A percentile compares a stretch with the other conserved stretches of the same genome.
These are phyloP conservation scores for Mesocricetus auratus DNA, from an alignment of 2,113 vertebrate genomes.

Conservation along the genomic window DNA sequence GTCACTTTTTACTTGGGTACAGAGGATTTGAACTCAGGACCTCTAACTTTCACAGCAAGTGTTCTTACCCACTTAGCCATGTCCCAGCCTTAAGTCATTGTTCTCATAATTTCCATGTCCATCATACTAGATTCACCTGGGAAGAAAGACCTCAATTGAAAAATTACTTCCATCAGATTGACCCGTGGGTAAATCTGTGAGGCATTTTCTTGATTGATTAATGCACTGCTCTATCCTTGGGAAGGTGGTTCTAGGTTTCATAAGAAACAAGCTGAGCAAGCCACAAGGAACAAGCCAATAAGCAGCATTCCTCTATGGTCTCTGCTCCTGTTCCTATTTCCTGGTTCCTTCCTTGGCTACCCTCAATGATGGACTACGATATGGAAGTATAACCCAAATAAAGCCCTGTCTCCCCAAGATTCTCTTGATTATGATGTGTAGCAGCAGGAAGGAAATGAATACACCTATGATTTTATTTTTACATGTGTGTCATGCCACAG, in stretches of 20 bases:
- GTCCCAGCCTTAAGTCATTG: constrained; percentile 8
- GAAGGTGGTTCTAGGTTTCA: neutral
- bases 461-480: neutral
- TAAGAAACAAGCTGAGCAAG: neutral
- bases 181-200: neutral
- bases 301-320: too few relatives aligned
- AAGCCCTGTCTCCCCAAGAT: neutral
- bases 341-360: neutral
- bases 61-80: neutral
- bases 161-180: neutral
- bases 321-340: neutral
- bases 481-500: neutral
- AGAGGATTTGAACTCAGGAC: neutral
- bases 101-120: neutral
- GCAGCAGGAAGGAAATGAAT: neutral
- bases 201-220: neutral
- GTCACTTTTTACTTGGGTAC: neutral
- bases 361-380: neutral
- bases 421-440: neutral
- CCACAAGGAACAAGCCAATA: neutral
- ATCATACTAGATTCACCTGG: neutral
- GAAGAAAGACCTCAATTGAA: neutral
- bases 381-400: neutral
- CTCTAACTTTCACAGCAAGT: neutral
- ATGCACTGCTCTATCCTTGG: neutral